phyloP scores from a whole-genome alignment of 1,140 invertebrate genomes.

The Drosophila repletoides region DNA sequence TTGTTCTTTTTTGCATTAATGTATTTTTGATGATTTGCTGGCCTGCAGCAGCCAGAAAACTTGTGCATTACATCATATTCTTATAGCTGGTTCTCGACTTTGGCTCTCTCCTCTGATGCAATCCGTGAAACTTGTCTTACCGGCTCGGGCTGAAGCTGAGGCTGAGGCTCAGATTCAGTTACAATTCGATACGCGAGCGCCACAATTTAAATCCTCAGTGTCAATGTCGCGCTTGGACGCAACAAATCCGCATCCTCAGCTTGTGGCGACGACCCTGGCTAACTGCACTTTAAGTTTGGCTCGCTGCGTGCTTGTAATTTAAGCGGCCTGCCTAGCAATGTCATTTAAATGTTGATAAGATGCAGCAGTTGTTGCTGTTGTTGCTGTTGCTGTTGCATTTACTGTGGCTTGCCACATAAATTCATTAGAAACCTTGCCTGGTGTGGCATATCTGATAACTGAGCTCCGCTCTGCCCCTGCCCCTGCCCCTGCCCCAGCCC shows the following conservation, averaged over 20 bases:
- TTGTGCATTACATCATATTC: slow-evolving; percentile 72
- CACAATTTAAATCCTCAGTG: slow-evolving; percentile 77
- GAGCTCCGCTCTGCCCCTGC: too few species aligned
- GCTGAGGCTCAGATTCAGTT: slow-evolving; percentile 46
- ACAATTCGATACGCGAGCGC: slow-evolving; percentile 76
- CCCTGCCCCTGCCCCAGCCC: too few species aligned
- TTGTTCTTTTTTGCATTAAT: slow-evolving; percentile 41
- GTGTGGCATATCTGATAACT: slow-evolving; percentile 74
- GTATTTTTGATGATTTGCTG: slow-evolving; percentile 52
- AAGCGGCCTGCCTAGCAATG: slow-evolving; percentile 62
- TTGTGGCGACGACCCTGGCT: slow-evolving; percentile 29
- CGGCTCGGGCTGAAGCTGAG: slow-evolving; percentile 48
- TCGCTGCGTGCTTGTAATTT: slow-evolving; percentile 72
- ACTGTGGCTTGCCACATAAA: slow-evolving; percentile 54
- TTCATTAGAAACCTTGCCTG: slow-evolving; percentile 60
- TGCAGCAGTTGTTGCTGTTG: slow-evolving; percentile 35
- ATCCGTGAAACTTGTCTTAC: slow-evolving; percentile 77
- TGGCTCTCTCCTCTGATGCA: slow-evolving; percentile 60
- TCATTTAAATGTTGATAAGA: slow-evolving; percentile 77
- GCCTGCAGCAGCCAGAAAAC: slow-evolving; percentile 20
- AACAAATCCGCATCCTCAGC: slow-evolving; percentile 4
- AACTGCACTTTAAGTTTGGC: slow-evolving; percentile 48
- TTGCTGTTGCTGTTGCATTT: slow-evolving; percentile 4
- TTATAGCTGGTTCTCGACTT: not conserved
- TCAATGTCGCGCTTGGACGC: slow-evolving; percentile 61